Base-by-base conservation (phyloP, 2,888 invertebrate genomes). In the Polia nebulosa region DNA sequence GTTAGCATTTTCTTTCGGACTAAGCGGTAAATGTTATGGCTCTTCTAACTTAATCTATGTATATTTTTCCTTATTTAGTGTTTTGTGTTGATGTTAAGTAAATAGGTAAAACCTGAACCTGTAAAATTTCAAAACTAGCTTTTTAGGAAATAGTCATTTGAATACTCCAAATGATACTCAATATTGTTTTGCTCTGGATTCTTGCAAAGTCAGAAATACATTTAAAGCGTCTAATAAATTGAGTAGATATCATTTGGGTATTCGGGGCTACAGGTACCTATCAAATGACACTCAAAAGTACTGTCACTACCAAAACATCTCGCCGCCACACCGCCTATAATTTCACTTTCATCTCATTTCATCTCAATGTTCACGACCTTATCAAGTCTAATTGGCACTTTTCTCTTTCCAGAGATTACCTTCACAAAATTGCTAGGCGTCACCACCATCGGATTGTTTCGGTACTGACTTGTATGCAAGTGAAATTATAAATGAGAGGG, bases 391-490 rank as follows among this genome's bases (percentile, higher is more conserved):
- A 93, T 91, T 91, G 90, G 84, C 87, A 86, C 86, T 90, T 92
- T 92, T 90, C 90, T 92, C 88, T 90, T 94, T 93, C 72, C 93
- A 94, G 93, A 90, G 75, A 87, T 85, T 84, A 85, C 82, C 88
- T 82, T 80, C 84, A 84, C 84, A 80, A 87, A 87, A 88, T 87
- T 89, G 77, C 69, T 83, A 73, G 71, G 80, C 81, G 78, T 70
- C 77, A 72, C 68, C 78, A 79, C 67, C 68, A 51, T 58, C 66
- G 69, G 71, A 62, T 49, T 63, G 60, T 63, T 66, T 59, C 68
- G 66, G 63, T 72, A 47, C 41, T 55, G 80, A 66, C 60, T 78
- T 74, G 78, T 80, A 84, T 85, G 87, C 76, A 78, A 88, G 87
- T 88, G 87, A 86, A 85, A 86, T 87, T 88, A 86, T 84, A 82